These are phyloP conservation scores for Euwallacea similis DNA, from an alignment of 1,140 invertebrate species.

Conservation along the genomic window DNA sequence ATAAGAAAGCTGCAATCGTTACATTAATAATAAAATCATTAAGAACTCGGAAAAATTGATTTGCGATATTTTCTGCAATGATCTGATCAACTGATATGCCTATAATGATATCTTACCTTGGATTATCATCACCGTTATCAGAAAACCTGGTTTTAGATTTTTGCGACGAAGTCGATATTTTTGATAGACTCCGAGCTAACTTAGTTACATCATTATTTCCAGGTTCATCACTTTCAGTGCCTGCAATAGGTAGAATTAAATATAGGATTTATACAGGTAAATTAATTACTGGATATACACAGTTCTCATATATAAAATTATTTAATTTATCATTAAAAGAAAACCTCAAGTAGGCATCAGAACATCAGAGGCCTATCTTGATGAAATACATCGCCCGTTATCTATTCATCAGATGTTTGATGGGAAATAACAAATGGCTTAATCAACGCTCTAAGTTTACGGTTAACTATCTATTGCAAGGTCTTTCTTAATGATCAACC, in stretches of 20 bases:
- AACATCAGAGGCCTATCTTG: background rate
- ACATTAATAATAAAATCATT: background rate
- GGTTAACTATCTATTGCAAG: no score
- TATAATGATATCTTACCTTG: constrained; percentile 39
- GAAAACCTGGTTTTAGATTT: constrained; percentile 51
- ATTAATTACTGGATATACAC: background rate
- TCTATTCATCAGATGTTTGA: no score
- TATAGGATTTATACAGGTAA: background rate
- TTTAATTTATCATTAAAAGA: background rate
- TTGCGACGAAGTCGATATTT: constrained; percentile 42
- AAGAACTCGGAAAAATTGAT: background rate
- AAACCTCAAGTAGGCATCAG: background rate
- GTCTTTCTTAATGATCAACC: no score
- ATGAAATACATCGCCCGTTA: background rate
- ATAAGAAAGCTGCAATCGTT: background rate
- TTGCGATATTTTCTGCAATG: background rate
- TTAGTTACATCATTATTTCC: constrained; percentile 10
- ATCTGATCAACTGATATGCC: no score
- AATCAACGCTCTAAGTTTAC: no score
- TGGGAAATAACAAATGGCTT: no score
- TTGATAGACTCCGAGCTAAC: constrained; percentile 23
- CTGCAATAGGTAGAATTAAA: constrained; percentile 4
- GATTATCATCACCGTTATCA: constrained; percentile 47
- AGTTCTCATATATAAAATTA: background rate
- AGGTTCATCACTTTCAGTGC: constrained; percentile 1